Conservation (phyloP, 2,797 vertebrate species). For the Eurystomus glaucurus region DNA sequence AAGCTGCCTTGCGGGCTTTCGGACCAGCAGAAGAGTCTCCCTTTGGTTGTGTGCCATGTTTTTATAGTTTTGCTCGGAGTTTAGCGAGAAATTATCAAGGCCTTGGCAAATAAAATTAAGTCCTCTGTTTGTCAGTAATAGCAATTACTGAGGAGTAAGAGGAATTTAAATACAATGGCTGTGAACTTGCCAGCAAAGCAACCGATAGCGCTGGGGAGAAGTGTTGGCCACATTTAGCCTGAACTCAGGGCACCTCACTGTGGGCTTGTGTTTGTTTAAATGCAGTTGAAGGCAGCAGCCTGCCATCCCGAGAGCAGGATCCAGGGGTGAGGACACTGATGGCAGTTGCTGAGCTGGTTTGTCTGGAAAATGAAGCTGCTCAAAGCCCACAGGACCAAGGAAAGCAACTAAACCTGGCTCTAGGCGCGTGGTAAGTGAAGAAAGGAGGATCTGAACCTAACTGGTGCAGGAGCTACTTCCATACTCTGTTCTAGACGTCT, state of each 20-base stretch:
- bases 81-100: not conserved
- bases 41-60: not conserved
- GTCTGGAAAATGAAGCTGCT: not conserved
- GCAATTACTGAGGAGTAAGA: not conserved
- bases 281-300: accelerated
- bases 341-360: not conserved
- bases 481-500: not conserved
- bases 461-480: not conserved
- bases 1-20: not conserved
- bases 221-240: accelerated
- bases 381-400: not conserved
- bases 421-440: not conserved
- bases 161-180: not conserved
- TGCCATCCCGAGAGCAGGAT: not conserved
- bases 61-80: not conserved
- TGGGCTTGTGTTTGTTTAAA: accelerated
- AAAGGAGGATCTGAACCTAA: not conserved
- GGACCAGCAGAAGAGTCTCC: not conserved
- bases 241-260: accelerated
- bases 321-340: accelerated
- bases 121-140: not conserved
- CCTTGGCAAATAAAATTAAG: not conserved
- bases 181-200: not conserved
- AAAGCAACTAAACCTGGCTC: not conserved
- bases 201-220: accelerated